Base-by-base conservation (phyloP, 1,140 invertebrate species). In the Trichogramma pretiosum region DNA sequence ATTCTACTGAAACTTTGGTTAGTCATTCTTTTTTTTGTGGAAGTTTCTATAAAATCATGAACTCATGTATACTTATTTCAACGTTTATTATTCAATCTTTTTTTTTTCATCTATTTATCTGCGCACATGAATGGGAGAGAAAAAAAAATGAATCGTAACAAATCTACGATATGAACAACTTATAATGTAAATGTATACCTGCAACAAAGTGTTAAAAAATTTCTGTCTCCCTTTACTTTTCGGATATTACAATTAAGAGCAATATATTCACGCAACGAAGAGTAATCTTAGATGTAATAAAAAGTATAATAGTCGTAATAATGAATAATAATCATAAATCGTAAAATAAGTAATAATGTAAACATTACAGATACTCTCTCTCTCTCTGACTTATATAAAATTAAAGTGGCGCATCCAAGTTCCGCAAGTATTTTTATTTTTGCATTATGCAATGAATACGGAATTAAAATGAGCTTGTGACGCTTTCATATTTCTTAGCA, bases 371-470 rank as follows among this genome's bases (percentile, higher is more conserved):
- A 46, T n/a, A n/a, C n/a, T n/a, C n/a, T n/a, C n/a, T n/a, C n/a
- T n/a, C n/a, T 41, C 23, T 46, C 38, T 36, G 43, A 41, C 43
- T 51, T 51, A 51, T 51, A 51, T 51, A 51, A 51, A 51, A 51
- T 51, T 32, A 41, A 51, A 32, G n/a, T n/a, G n/a, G n/a, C n/a
- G n/a, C 46, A 41, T 38, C 37, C 49, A 46, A 46, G 43, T 44
- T 49, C 37, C 38, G 49, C 43, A 51, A 41, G 42, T 32, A 46
- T 43, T 41, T 47, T n/a, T n/a, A n/a, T n/a, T n/a, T n/a, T n/a
- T n/a, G n/a, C n/a, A n/a, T n/a, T n/a, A n/a, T n/a, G n/a, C n/a
- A n/a, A 33, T n/a, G n/a, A n/a, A 39, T 41, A 41, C 41, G n/a
- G 30, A 24, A 38, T 38, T 38, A 44, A 49, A 49, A 44, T 49